Percentiles rank a stretch among this genome's conserved stretches.
Evolutionary conservation across 2,113 vertebrate genomes (phyloP).

Genomic region (Procavia capensis): DNA sequence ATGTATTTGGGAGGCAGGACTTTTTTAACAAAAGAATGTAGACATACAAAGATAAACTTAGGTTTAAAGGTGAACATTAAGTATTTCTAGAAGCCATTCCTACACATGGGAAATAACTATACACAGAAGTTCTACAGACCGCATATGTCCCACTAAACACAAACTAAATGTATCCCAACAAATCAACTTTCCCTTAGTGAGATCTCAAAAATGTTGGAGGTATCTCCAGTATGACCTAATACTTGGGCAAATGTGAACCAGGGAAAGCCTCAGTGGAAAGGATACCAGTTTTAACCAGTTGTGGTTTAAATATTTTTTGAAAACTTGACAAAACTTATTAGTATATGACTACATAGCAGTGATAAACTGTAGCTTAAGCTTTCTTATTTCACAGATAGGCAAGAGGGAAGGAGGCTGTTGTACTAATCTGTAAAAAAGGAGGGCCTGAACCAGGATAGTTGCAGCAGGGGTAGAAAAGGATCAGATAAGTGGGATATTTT

Average conservation of each 20-base stretch:
- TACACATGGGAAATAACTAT: not conserved
- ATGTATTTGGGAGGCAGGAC: not conserved
- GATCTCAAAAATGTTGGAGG: constrained; percentile 47
- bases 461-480: not conserved
- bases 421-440: not conserved
- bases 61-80: constrained; percentile 11
- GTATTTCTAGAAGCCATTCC: constrained; percentile 32
- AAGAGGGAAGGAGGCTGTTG: not conserved
- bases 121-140: constrained; percentile 8
- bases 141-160: not conserved
- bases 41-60: constrained; percentile 44
- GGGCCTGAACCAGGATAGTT: not conserved
- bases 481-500: constrained; percentile 30
- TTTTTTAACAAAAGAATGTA: constrained; percentile 22
- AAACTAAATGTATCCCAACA: not conserved
- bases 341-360: not conserved
- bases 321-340: constrained; percentile 38
- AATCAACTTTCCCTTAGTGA: constrained; percentile 25
- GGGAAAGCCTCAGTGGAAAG: not conserved
- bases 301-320: constrained; percentile 21
- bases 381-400: constrained; percentile 31
- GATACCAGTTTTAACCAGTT: constrained; percentile 55
- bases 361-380: constrained; percentile 16
- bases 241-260: constrained; percentile 26
- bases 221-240: not conserved